A percentile compares a stretch with the other conserved stretches of the same genome.
Conservation (phyloP, 1,140 invertebrate species). For the Eumaeus atala region DNA sequence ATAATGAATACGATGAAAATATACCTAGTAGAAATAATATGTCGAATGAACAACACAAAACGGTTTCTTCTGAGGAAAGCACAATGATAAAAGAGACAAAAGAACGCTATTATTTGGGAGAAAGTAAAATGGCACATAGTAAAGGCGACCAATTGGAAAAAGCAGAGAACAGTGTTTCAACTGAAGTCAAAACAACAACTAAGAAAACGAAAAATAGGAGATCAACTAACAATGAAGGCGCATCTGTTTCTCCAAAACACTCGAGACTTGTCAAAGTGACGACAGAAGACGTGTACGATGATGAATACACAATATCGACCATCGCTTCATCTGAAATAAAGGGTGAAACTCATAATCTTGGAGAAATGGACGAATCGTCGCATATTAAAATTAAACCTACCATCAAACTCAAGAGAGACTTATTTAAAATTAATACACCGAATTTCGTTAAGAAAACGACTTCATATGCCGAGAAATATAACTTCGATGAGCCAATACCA, state of each 20-base stretch:
- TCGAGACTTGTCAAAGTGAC: background rate
- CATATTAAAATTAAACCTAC: slow-evolving; percentile 12
- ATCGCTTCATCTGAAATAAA: slow-evolving; percentile 25
- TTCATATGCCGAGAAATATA: slow-evolving; percentile 41
- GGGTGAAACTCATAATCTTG: slow-evolving; percentile 32
- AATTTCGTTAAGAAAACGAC: slow-evolving; percentile 45
- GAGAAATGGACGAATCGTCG: slow-evolving; percentile 17
- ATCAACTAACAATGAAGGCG: background rate
- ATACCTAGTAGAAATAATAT: too few relatives aligned
- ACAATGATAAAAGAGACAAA: too few relatives aligned
- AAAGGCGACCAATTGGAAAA: background rate
- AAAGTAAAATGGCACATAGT: too few relatives aligned
- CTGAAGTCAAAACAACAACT: background rate
- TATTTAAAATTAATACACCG: slow-evolving; percentile 37
- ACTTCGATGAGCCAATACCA: slow-evolving; percentile 52
- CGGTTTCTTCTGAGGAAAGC: too few relatives aligned
- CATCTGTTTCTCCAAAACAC: too few relatives aligned
- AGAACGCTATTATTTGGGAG: too few relatives aligned
- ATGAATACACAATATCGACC: slow-evolving; percentile 15
- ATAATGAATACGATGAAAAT: too few relatives aligned
- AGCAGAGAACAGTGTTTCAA: too few relatives aligned
- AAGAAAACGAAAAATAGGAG: background rate
- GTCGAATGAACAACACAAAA: too few relatives aligned
- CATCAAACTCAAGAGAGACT: slow-evolving; percentile 22
- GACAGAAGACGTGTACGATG: slow-evolving; percentile 9